Evolutionary conservation across 2,888 invertebrate genomes (phyloP).

Genomic region (Eremobia ochroleuca): DNA sequence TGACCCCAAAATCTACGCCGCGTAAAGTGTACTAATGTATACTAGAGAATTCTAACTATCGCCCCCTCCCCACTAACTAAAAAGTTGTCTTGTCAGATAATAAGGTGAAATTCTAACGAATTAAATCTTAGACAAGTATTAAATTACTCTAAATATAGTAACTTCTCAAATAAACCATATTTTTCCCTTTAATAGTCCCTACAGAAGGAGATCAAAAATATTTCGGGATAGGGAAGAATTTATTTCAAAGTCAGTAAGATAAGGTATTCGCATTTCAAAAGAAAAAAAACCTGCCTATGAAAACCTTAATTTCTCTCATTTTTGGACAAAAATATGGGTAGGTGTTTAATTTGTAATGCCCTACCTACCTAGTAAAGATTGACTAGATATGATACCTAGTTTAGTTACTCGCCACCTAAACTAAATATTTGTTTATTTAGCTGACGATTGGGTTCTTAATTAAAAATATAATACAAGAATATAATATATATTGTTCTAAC

Average conservation of each 20-base stretch:
- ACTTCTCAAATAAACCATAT: neutral
- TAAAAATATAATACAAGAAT: conserved; percentile 4
- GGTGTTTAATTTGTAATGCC: neutral
- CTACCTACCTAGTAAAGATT: conserved; percentile 34
- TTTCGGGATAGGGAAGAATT: conserved; percentile 33
- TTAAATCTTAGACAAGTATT: neutral
- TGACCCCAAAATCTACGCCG: conserved; percentile 30
- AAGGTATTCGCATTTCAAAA: conserved; percentile 53
- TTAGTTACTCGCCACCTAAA: conserved; percentile 24
- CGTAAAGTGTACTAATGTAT: conserved; percentile 19
- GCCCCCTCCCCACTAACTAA: neutral
- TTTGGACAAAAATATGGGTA: conserved; percentile 27
- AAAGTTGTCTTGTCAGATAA: neutral
- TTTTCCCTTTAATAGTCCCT: neutral
- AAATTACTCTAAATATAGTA: neutral
- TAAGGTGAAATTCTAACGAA: neutral
- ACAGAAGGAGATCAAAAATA: neutral
- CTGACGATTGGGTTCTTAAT: conserved; percentile 31
- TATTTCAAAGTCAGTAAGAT: conserved; percentile 53
- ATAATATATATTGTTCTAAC: neutral
- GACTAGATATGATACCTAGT: neutral
- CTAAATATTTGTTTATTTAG: conserved; percentile 24
- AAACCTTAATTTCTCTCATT: conserved; percentile 21
- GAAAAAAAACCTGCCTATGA: conserved; percentile 39
- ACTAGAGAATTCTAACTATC: conserved; percentile 22